These are phyloP conservation scores for Sphyrna mokarran DNA, from an alignment of 2,113 vertebrate species.

Conservation along the genomic window DNA sequence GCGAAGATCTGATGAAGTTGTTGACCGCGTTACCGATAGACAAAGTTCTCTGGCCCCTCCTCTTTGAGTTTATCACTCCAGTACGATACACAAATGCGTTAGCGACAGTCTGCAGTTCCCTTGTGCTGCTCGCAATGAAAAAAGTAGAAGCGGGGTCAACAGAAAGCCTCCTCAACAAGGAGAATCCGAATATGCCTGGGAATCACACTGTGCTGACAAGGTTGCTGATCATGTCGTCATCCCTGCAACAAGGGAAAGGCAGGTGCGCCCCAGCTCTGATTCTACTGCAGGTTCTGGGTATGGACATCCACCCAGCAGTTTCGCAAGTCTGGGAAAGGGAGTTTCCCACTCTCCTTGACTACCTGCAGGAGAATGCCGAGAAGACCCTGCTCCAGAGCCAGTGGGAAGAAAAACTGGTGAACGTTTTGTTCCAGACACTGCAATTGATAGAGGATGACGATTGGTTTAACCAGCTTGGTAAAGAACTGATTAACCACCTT, in stretches of 20 bases:
- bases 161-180: conserved; percentile 56
- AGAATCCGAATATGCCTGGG: conserved; percentile 54
- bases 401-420: conserved; percentile 52
- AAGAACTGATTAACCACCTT: conserved; percentile 74
- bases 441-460: background rate
- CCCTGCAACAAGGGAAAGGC: conserved; percentile 59
- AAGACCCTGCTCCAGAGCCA: background rate
- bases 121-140: conserved; percentile 63
- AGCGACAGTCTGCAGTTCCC: conserved; percentile 76
- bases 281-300: conserved; percentile 61
- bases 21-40: background rate
- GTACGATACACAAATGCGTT: conserved; percentile 68
- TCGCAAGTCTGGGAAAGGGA: conserved; percentile 61
- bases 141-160: conserved; percentile 64
- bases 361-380: conserved; percentile 43
- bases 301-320: conserved; percentile 62
- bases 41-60: conserved; percentile 72
- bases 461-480: conserved; percentile 62
- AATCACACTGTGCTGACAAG: background rate
- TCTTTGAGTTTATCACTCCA: conserved; percentile 72
- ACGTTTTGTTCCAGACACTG: background rate
- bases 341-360: conserved; percentile 54
- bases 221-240: conserved; percentile 55
- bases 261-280: conserved; percentile 66
- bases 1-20: conserved; percentile 48